Base-by-base conservation (phyloP, 2,888 invertebrate genomes). In the Dasysyrphus tricinctus region DNA sequence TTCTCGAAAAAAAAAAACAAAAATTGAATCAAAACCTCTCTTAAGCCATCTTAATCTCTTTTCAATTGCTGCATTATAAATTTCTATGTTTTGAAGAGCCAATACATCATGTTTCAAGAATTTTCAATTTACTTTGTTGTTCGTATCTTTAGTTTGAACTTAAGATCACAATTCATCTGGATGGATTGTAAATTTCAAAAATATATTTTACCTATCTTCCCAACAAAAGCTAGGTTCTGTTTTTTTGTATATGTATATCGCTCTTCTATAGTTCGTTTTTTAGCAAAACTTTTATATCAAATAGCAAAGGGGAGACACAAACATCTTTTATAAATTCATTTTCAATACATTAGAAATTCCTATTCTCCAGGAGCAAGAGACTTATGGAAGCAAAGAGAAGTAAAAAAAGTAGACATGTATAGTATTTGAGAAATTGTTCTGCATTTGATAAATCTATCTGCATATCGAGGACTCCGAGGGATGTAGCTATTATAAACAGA, bases 361-460 rank as follows among this genome's bases (percentile, higher is more conserved):
- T 16, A 37, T 19, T 54, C 16, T 19, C 3, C 4, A 0, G 9
- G 5, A 29, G 4, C 9, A 5, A 54, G 29, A 5, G 5, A 32
- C 6, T 7, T 32, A 11, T n/a, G 11, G 11, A 51, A 29, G 9
- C 14, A 54, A 34, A 16, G 7, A 47, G 9, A n/a, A n/a, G 6
- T 14, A 24, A 24, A 42, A 24, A 61, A 61, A 24, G n/a, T 7
- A 39, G 39, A 39, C 12, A 24, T 42, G 24, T 7, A 24, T 42
- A 24, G 24, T 19, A 19, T 39, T 24, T 14, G 19, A 7, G 16
- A 47, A 32, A 47, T 34, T 32, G 11, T 39, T 44, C 63, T 63
- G 63, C 32, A 63, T 8, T 63, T 63, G 63, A 63, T 29, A 63
- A 63, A 32, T 63, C 7, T 65, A 65, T 65, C 11, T 19, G 34